Evolutionary conservation across 2,888 invertebrate species (phyloP).

Genomic region (Ligdia adustata): DNA sequence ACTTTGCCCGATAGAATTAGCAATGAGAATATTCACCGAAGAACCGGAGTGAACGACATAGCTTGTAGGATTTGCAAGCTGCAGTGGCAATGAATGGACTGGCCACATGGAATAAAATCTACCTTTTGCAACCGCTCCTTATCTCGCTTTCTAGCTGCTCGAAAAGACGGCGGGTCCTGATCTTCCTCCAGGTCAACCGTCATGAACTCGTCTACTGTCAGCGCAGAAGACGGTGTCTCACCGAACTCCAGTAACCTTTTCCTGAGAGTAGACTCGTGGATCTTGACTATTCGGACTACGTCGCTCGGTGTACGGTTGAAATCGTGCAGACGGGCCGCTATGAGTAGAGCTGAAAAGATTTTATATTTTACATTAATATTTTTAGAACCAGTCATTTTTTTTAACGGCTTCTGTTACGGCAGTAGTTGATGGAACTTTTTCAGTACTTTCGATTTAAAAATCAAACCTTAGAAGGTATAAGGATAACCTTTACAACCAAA

Average conservation of each 20-base stretch:
- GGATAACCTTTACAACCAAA: too few relatives aligned
- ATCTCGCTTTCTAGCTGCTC: constrained; percentile 94
- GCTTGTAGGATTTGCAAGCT: too few relatives aligned
- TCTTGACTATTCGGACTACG: constrained; percentile 97
- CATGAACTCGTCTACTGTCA: constrained; percentile 98
- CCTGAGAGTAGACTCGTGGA: constrained; percentile 96
- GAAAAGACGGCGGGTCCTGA: constrained; percentile 97
- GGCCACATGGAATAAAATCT: too few relatives aligned
- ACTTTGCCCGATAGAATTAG: too few relatives aligned
- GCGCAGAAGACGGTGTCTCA: constrained; percentile 96
- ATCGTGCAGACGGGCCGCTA: constrained; percentile 96
- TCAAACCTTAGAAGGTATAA: too few relatives aligned
- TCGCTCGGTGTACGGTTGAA: constrained; percentile 94
- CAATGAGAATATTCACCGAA: too few relatives aligned
- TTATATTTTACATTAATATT: too few relatives aligned
- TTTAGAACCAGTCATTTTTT: neutral
- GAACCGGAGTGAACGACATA: too few relatives aligned
- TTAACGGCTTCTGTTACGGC: too few relatives aligned
- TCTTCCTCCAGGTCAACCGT: constrained; percentile 98
- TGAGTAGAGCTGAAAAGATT: constrained; percentile 92
- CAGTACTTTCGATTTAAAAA: too few relatives aligned
- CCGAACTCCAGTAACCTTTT: constrained; percentile 97
- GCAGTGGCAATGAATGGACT: too few relatives aligned
- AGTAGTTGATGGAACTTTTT: too few relatives aligned
- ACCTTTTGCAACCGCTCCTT: constrained; percentile 93